phyloP scores from a whole-genome alignment of 2,113 vertebrate species.

The Myotis lucifugus region DNA sequence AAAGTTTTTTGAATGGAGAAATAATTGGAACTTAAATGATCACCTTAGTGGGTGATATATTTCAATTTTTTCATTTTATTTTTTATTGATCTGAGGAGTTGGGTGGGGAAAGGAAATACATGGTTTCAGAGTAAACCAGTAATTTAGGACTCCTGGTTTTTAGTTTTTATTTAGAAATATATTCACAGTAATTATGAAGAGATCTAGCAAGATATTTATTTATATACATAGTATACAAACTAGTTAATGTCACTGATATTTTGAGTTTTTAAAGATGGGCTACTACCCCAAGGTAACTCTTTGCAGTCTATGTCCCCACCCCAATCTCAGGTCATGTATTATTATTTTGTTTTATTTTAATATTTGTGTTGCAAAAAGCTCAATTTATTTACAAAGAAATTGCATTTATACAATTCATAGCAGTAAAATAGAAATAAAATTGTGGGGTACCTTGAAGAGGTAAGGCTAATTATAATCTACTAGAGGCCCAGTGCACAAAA shows the following conservation, averaged over 20 bases:
- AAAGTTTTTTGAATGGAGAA: neutral
- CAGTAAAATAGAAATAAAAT: conserved; percentile 30
- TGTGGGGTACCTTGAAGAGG: neutral
- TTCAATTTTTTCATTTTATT: conserved; percentile 35
- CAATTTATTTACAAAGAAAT: conserved; percentile 8
- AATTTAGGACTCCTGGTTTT: neutral
- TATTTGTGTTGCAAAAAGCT: neutral
- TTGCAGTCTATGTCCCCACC: neutral
- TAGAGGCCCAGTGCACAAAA: too few relatives aligned
- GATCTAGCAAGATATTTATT: neutral
- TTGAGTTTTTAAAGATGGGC: neutral
- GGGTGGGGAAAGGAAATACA: conserved; percentile 33
- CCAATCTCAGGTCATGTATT: neutral
- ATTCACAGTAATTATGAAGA: neutral
- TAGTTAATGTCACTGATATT: neutral
- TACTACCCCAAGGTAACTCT: neutral
- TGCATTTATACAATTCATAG: neutral
- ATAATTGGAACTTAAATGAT: conserved; percentile 28
- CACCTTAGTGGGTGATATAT: neutral
- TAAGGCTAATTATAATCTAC: neutral
- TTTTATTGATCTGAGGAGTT: neutral
- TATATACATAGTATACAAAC: neutral
- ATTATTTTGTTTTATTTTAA: neutral
- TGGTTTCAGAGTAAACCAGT: neutral
- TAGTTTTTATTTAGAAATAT: neutral